phyloP scores from a whole-genome alignment of 2,888 invertebrate species.

The Polia nebulosa region DNA sequence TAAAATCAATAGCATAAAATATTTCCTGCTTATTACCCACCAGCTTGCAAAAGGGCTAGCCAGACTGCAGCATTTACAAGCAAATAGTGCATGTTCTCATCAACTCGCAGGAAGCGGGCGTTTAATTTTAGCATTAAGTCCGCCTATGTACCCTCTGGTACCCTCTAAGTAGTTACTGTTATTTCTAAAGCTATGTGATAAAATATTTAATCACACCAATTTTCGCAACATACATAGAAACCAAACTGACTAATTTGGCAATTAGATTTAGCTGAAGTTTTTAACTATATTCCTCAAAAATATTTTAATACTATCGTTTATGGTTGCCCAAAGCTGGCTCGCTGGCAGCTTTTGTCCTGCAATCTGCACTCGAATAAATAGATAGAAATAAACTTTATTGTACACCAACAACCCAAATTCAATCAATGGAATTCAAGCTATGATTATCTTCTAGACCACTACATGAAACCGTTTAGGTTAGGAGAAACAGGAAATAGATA shows the following conservation, averaged over 20 bases:
- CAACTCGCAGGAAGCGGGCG: not conserved
- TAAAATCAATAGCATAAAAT: not conserved
- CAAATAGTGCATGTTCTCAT: not conserved
- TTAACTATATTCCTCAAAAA: not conserved
- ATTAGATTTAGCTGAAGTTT: too few species aligned
- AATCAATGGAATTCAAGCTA: not conserved
- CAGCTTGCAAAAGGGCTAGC: not conserved
- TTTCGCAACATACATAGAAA: too few species aligned
- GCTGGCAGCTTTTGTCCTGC: not conserved
- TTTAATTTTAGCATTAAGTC: too few species aligned
- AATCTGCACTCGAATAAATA: too few species aligned
- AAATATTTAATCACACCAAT: too few species aligned
- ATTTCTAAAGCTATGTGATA: too few species aligned
- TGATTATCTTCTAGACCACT: not conserved
- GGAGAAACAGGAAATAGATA: not conserved
- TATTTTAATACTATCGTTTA: too few species aligned
- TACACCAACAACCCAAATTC: not conserved
- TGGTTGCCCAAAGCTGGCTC: not conserved
- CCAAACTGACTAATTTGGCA: too few species aligned
- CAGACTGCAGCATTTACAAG: not conserved
- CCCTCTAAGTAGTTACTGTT: too few species aligned
- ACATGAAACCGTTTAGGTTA: not conserved
- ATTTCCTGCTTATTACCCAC: not conserved
- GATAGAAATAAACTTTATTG: too few species aligned
- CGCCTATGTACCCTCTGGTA: too few species aligned